Conservation (phyloP, 2,797 vertebrate species). For the Phalanger gymnotis region DNA sequence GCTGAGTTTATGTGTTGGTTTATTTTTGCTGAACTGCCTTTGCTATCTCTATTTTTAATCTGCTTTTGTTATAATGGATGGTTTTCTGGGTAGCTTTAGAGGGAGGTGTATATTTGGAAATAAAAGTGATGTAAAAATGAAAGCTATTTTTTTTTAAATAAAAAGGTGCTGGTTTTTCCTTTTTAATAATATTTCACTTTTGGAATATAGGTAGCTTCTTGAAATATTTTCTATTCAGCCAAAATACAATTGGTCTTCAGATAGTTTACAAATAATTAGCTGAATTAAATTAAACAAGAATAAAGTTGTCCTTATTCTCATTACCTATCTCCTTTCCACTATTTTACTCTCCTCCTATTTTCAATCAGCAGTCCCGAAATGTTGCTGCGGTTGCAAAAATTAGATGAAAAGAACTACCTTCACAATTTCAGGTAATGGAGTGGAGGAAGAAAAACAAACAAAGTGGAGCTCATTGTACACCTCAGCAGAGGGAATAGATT, state of each 20-base stretch:
- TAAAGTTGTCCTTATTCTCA: conserved; percentile 19
- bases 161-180: not conserved
- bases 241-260: not conserved
- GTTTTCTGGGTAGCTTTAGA: not conserved
- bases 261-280: not conserved
- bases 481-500: not conserved
- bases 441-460: conserved; percentile 31
- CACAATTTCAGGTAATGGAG: conserved; percentile 70
- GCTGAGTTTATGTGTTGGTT: not conserved
- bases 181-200: not conserved
- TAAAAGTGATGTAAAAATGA: not conserved
- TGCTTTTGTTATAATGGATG: not conserved
- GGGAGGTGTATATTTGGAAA: not conserved
- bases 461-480: not conserved
- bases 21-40: not conserved
- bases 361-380: conserved; percentile 77
- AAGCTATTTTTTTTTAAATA: not conserved
- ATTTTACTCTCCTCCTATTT: conserved; percentile 60
- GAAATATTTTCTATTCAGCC: not conserved
- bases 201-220: not conserved
- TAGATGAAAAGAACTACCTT: conserved; percentile 70
- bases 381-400: conserved; percentile 68
- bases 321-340: not conserved
- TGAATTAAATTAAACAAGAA: conserved; percentile 6
- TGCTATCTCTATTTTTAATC: not conserved